phyloP scores from a whole-genome alignment of 2,888 invertebrate species.

The Orthonychiurus folsomi region DNA sequence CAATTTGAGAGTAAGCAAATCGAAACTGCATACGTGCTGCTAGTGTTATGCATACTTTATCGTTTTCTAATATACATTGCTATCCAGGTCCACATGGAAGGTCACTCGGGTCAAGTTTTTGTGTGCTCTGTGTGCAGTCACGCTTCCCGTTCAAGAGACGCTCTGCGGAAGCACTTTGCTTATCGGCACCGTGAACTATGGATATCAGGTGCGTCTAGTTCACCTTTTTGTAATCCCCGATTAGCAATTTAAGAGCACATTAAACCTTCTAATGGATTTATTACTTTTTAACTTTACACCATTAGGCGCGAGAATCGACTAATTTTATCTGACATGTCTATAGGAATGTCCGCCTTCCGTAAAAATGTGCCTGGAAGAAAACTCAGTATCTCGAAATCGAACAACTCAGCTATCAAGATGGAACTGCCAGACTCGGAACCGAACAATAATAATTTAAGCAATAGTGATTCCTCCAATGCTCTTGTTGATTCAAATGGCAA shows the following conservation, averaged over 20 bases:
- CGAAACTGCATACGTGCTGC: too few species aligned
- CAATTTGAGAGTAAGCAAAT: constrained; percentile 64
- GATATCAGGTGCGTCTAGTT: constrained; percentile 19
- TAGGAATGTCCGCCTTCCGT: constrained; percentile 39
- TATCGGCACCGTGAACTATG: constrained; percentile 47
- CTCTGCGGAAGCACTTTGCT: constrained; percentile 77
- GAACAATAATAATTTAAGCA: constrained; percentile 14
- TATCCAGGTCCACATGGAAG: constrained; percentile 70
- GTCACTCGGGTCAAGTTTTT: constrained; percentile 78
- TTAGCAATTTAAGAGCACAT: too few species aligned
- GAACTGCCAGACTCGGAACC: constrained; percentile 19
- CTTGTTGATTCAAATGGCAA: too few species aligned
- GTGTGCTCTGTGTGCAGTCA: constrained; percentile 79
- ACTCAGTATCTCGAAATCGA: constrained; percentile 38
- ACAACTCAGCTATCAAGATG: constrained; percentile 29
- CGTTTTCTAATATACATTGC: too few species aligned
- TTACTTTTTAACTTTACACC: too few species aligned
- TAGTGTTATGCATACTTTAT: too few species aligned
- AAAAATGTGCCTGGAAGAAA: constrained; percentile 40
- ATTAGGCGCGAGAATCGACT: too few species aligned
- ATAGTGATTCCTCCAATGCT: constrained; percentile 28
- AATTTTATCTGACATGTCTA: background rate
- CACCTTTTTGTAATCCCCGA: too few species aligned
- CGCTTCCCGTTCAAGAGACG: constrained; percentile 77
- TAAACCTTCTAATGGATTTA: too few species aligned